These are phyloP conservation scores for Serinus canaria DNA, from an alignment of 2,113 vertebrate genomes.

Conservation along the genomic window DNA sequence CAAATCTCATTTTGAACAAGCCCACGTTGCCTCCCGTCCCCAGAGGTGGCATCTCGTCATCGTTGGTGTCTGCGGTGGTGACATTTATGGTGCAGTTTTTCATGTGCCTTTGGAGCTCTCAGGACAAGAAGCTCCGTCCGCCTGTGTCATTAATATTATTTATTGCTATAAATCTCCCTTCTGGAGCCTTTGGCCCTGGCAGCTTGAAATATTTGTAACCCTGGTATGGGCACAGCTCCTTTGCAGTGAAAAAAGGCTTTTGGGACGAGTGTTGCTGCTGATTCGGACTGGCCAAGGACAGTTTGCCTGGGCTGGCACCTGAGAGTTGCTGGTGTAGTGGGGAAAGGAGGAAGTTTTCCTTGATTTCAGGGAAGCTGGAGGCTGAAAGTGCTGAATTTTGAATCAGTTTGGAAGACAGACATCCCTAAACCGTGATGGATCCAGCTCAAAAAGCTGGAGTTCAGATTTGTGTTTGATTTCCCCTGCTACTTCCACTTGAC, in stretches of 20 bases:
- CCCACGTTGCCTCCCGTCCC: slow-evolving; percentile 1
- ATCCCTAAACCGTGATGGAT: background rate
- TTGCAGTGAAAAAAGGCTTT: background rate
- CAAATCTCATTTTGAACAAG: slow-evolving; percentile 3
- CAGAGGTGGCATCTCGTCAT: slow-evolving; percentile 57
- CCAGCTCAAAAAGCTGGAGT: background rate
- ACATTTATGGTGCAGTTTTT: slow-evolving; percentile 64
- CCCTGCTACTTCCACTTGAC: background rate
- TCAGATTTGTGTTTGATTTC: background rate
- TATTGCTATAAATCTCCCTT: slow-evolving; percentile 63
- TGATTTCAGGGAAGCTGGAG: background rate
- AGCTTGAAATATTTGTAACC: slow-evolving; percentile 58
- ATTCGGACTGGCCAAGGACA: background rate
- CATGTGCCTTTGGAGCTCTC: slow-evolving; percentile 66
- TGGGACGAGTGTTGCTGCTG: background rate
- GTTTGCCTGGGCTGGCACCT: background rate
- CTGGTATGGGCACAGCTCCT: slow-evolving; percentile 14
- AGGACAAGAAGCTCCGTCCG: slow-evolving; percentile 53
- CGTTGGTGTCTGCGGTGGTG: slow-evolving; percentile 46
- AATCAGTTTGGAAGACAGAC: background rate
- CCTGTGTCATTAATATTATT: slow-evolving; percentile 64
- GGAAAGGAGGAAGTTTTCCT: background rate
- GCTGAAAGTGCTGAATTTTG: background rate
- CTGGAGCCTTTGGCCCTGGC: slow-evolving; percentile 60
- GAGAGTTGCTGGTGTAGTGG: fast-evolving